phyloP scores from a whole-genome alignment of 2,888 invertebrate species.

The Nemoura dubitans region DNA sequence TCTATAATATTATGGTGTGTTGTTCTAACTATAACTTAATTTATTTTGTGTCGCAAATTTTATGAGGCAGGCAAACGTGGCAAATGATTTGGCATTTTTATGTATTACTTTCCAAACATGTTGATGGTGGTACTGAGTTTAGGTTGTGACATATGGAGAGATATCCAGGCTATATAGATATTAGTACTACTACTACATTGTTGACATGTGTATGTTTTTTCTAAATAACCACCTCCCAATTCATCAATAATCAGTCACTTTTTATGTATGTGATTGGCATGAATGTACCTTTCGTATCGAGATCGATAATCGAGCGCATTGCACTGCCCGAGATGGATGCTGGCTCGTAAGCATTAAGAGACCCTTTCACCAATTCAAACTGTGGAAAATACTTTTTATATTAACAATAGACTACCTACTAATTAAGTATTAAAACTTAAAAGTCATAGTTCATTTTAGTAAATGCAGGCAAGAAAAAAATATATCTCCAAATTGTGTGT shows the following conservation, averaged over 20 bases:
- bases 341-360: not conserved
- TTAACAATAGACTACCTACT: constrained; percentile 35
- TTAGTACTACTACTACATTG: not conserved
- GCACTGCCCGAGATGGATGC: constrained; percentile 2
- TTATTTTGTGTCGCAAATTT: constrained; percentile 1
- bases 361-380: constrained; percentile 9
- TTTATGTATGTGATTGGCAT: constrained; percentile 18
- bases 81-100: constrained; percentile 14
- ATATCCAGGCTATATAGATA: constrained; percentile 15
- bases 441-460: constrained; percentile 45
- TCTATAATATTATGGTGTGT: constrained; percentile 15
- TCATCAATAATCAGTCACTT: constrained; percentile 19
- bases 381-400: constrained; percentile 44
- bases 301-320: not conserved
- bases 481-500: constrained; percentile 47
- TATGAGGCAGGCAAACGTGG: not conserved
- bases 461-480: constrained; percentile 41
- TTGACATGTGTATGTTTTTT: constrained; percentile 26
- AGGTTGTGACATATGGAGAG: constrained; percentile 20
- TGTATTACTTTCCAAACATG: not conserved
- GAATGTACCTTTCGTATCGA: not conserved
- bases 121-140: not conserved
- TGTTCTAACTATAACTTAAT: constrained; percentile 8
- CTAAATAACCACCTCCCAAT: constrained; percentile 23
- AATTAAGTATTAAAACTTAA: constrained; percentile 40